phyloP scores from a whole-genome alignment of 2,888 invertebrate genomes.

The Mactromeris polynyma region DNA sequence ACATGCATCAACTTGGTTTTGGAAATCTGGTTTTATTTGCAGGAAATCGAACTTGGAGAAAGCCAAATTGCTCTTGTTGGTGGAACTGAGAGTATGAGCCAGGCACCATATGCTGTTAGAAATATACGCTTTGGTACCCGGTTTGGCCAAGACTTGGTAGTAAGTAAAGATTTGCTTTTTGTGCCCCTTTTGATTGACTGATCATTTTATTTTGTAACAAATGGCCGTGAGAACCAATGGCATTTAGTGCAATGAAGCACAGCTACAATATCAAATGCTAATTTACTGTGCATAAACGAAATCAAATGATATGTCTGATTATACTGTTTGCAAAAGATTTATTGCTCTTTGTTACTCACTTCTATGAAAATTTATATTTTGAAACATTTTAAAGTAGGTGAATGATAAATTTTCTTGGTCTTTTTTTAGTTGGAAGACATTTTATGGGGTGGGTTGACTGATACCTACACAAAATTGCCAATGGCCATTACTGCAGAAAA shows the following conservation, averaged over 20 bases:
- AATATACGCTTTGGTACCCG: slow-evolving; percentile 94
- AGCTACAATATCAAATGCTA: too few relatives aligned
- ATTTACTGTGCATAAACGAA: too few relatives aligned
- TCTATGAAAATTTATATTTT: too few relatives aligned
- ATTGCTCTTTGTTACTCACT: too few relatives aligned
- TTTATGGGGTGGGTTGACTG: slow-evolving; percentile 95
- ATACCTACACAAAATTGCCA: slow-evolving; percentile 95
- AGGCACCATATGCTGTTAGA: slow-evolving; percentile 94
- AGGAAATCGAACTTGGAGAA: slow-evolving; percentile 95
- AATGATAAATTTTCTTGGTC: not conserved
- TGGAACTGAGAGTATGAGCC: slow-evolving; percentile 98
- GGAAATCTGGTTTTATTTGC: slow-evolving; percentile 21
- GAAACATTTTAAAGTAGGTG: too few relatives aligned
- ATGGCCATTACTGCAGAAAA: slow-evolving; percentile 94
- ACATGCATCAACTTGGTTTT: too few relatives aligned
- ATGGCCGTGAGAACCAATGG: too few relatives aligned
- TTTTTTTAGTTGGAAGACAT: slow-evolving; percentile 93
- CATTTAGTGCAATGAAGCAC: too few relatives aligned
- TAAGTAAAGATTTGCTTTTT: slow-evolving; percentile 55
- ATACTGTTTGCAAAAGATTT: too few relatives aligned
- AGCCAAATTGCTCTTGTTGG: slow-evolving; percentile 95
- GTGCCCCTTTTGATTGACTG: too few relatives aligned
- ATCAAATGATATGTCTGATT: too few relatives aligned
- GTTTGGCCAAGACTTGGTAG: slow-evolving; percentile 91
- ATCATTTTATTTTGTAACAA: too few relatives aligned